A percentile compares a stretch with the other conserved stretches of the same genome.
Conservation (phyloP, 2,888 invertebrate genomes). For the Aphelenchoides bicaudatus region DNA sequence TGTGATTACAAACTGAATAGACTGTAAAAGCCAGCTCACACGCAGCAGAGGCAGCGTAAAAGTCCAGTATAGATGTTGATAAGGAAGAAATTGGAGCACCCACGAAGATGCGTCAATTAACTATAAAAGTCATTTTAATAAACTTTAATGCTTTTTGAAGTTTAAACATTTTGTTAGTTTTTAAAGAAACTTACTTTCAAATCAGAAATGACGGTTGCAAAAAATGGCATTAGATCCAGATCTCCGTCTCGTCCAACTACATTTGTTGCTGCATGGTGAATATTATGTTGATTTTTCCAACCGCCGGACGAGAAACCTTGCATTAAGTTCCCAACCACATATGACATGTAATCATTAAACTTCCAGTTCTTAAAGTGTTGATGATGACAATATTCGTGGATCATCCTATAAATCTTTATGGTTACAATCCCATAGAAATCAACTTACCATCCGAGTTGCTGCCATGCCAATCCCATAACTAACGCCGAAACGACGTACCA, state of each 20-base stretch:
- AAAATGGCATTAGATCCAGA: conserved; percentile 57
- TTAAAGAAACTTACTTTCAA: conserved; percentile 39
- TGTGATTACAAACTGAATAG: conserved; percentile 46
- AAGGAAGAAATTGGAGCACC: conserved; percentile 47
- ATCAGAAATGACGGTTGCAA: conserved; percentile 55
- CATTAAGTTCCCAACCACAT: conserved; percentile 56
- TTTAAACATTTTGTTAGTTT: too few relatives aligned
- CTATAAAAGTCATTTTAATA: conserved; percentile 20
- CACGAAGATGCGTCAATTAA: conserved; percentile 39
- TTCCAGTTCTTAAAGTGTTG: conserved; percentile 27
- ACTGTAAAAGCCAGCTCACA: conserved; percentile 52
- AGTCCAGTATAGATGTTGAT: conserved; percentile 58
- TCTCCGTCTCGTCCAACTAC: conserved; percentile 56
- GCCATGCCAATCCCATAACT: conserved; percentile 58
- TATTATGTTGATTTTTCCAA: conserved; percentile 59
- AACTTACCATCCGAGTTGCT: conserved; percentile 53
- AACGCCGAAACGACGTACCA: conserved; percentile 51
- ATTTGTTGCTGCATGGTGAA: conserved; percentile 59
- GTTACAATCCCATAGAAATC: conserved; percentile 57
- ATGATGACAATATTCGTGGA: conserved; percentile 4
- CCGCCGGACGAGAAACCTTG: conserved; percentile 58
- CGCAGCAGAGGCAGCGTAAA: conserved; percentile 53
- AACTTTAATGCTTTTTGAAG: too few relatives aligned
- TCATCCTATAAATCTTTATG: conserved; percentile 55
- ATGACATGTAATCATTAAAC: conserved; percentile 39